phyloP scores from a whole-genome alignment of 2,888 invertebrate genomes.

The Holacanthella duospinosa region DNA sequence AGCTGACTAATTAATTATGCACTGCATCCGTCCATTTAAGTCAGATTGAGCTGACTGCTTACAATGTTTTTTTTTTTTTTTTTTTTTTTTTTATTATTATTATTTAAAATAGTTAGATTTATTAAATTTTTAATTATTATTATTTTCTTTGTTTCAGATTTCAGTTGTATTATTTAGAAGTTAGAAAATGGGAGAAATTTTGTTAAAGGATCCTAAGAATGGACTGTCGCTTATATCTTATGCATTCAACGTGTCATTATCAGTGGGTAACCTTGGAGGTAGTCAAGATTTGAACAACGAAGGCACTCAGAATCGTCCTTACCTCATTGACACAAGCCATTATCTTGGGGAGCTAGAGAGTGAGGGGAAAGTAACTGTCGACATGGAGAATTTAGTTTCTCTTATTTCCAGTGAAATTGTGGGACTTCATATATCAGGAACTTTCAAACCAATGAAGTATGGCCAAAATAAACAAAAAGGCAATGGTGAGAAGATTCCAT shows the following conservation, averaged over 20 bases:
- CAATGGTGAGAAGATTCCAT: background rate
- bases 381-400: constrained; percentile 27
- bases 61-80: too few relatives aligned
- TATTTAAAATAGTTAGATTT: too few relatives aligned
- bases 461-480: background rate
- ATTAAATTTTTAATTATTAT: too few relatives aligned
- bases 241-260: background rate
- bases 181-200: background rate
- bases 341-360: background rate
- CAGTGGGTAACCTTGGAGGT: background rate
- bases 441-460: background rate
- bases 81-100: too few relatives aligned
- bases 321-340: background rate
- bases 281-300: background rate
- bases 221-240: background rate
- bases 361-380: constrained; percentile 9
- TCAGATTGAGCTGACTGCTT: too few relatives aligned
- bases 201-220: background rate
- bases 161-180: too few relatives aligned
- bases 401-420: constrained; percentile 31
- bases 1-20: too few relatives aligned
- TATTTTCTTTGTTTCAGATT: too few relatives aligned
- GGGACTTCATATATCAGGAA: constrained; percentile 22
- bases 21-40: too few relatives aligned
- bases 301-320: background rate